These are phyloP conservation scores for Eupithecia abbreviata DNA, from an alignment of 2,888 invertebrate genomes.

Conservation along the genomic window DNA sequence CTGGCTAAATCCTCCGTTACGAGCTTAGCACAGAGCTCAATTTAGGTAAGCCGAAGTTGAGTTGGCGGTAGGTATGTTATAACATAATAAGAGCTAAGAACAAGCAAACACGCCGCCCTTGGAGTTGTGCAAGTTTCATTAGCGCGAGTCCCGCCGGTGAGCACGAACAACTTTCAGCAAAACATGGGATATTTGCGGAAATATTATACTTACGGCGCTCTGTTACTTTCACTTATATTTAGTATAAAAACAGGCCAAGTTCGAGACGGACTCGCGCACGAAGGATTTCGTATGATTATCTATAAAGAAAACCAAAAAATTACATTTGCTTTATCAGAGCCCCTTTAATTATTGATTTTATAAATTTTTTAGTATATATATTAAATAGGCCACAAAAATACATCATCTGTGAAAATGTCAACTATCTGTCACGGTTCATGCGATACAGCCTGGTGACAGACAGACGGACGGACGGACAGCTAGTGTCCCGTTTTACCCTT, in stretches of 20 bases:
- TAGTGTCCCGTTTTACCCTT: too few species aligned
- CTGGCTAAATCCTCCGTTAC: background rate
- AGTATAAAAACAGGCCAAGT: background rate
- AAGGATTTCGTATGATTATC: too few species aligned
- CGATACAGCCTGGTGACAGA: too few species aligned
- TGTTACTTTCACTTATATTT: background rate
- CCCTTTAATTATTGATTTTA: too few species aligned
- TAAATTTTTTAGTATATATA: too few species aligned
- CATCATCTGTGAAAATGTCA: too few species aligned
- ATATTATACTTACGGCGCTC: conserved; percentile 2
- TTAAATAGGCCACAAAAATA: too few species aligned
- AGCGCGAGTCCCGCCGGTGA: background rate
- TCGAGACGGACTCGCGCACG: too few species aligned
- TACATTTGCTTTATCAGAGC: too few species aligned
- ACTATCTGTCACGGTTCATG: too few species aligned
- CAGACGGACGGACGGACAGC: too few species aligned
- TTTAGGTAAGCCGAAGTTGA: background rate
- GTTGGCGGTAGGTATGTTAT: background rate
- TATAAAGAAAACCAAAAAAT: too few species aligned
- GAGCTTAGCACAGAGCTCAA: background rate
- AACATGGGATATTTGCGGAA: conserved; percentile 7
- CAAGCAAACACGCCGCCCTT: conserved; percentile 6
- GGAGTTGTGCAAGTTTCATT: conserved; percentile 7
- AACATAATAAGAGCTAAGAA: conserved; percentile 9
- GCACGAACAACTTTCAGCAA: conserved; percentile 7